These are phyloP conservation scores for Drosophila trapezifrons DNA, from an alignment of 1,140 invertebrate species.

Conservation along the genomic window DNA sequence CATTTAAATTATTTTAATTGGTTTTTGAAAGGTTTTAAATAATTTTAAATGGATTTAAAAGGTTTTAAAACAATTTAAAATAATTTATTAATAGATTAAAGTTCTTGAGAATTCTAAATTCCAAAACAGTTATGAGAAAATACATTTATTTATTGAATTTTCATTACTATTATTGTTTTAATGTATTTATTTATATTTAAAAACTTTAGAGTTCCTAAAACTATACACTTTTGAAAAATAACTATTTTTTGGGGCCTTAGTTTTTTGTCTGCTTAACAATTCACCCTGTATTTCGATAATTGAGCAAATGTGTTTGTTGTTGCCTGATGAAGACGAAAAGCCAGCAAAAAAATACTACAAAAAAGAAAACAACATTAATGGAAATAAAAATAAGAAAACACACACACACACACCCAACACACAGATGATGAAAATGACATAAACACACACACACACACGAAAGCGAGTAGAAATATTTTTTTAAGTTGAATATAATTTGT, in stretches of 20 bases:
- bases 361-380: conserved; percentile 17
- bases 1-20: background rate
- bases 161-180: too few species aligned
- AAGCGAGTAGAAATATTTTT: conserved; percentile 31
- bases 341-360: conserved; percentile 64
- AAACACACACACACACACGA: conserved; percentile 51
- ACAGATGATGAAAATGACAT: conserved; percentile 71
- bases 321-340: conserved; percentile 61
- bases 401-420: conserved; percentile 22
- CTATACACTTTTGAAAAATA: background rate
- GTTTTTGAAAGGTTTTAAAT: background rate
- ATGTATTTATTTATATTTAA: too few species aligned
- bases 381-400: conserved; percentile 26
- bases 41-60: too few species aligned
- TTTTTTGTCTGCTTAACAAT: background rate
- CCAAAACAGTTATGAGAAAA: too few species aligned
- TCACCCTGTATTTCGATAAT: conserved; percentile 66
- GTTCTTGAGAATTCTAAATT: too few species aligned
- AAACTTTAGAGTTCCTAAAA: too few species aligned
- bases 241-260: background rate
- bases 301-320: conserved; percentile 63
- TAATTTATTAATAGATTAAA: too few species aligned
- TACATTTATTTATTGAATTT: too few species aligned
- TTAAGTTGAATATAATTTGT: conserved; percentile 81
- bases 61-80: too few species aligned